A percentile compares a stretch with the other conserved stretches of the same genome.
Evolutionary conservation across 2,113 vertebrate genomes (phyloP).

Genomic region (Nymphicus hollandicus): DNA sequence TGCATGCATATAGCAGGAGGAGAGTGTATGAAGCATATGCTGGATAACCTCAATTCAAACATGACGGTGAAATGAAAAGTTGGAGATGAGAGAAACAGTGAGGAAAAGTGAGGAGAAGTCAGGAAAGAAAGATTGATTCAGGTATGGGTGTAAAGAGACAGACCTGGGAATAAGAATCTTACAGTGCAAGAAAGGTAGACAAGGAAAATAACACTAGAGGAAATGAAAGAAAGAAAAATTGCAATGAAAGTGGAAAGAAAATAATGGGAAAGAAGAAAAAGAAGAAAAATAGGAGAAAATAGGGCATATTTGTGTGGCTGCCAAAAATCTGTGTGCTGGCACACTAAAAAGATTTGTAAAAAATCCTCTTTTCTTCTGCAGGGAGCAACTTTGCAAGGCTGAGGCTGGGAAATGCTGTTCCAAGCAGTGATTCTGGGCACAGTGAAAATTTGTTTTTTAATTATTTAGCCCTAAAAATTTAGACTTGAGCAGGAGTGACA

Average conservation of each 20-base stretch:
- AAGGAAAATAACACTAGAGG: neutral
- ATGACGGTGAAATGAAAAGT: neutral
- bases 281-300: neutral
- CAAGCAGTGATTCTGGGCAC: neutral
- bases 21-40: neutral
- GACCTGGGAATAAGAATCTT: neutral
- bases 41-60: neutral
- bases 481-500: neutral
- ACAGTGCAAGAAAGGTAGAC: neutral
- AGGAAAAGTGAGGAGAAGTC: neutral
- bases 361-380: neutral
- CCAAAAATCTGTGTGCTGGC: neutral
- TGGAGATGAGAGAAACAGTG: neutral
- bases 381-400: neutral
- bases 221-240: constrained; percentile 32
- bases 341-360: neutral
- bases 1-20: neutral
- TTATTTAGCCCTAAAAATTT: neutral
- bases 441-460: neutral
- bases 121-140: neutral
- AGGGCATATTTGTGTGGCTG: neutral
- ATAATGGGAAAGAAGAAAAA: neutral
- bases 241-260: neutral
- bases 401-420: neutral
- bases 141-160: neutral